Base-by-base conservation (phyloP, 2,113 vertebrate genomes). In the Cebidichthys violaceus region DNA sequence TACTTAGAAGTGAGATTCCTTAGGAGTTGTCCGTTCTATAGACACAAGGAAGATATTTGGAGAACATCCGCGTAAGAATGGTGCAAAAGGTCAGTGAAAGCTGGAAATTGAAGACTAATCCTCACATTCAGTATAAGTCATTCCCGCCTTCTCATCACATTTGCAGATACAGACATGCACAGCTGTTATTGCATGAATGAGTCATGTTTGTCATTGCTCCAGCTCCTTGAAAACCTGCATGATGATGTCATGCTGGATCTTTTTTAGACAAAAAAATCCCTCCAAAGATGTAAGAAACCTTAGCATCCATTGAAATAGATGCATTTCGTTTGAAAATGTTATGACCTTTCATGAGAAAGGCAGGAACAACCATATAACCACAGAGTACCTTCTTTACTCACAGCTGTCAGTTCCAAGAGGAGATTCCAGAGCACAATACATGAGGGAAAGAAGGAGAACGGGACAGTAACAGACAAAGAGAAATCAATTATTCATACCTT, bases 401-500 rank as follows among this genome's bases (percentile, higher is more conserved):
- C 14, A 68, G 82, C 66, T 70, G 54, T 76, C 37, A 45, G 45
- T 37, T 50, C 59, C 55, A 27, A 24, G 6, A 72, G 43, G n/a
- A 71, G 66, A 89, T 8, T 81, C 43, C 70, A 69, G 65, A 31
- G 31, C 39, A 50, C 6, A 75, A 50, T 61, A 61, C 78, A 54
- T 60, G 69, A 82, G 31, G 43, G 54, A 61, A 68, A 75, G 24
- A 61, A 68, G 60, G 18, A 66, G 82, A 84, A 27, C 14, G 31
- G 59, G 47, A 80, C 72, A 50, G 35, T 47, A 77, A 75, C 33
- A 82, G 39, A 82, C 54, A 84, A 77, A 71, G 50, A 77, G 22
- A 10, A 52, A 88, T 88, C 72, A 80, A 85, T 90, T 85, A 85
- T 86, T 90, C 60, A 89, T 77, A 72, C 20, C 61, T 70, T 7